Evolutionary conservation across 2,888 invertebrate species (phyloP).

Genomic region (Anthophora plumipes): DNA sequence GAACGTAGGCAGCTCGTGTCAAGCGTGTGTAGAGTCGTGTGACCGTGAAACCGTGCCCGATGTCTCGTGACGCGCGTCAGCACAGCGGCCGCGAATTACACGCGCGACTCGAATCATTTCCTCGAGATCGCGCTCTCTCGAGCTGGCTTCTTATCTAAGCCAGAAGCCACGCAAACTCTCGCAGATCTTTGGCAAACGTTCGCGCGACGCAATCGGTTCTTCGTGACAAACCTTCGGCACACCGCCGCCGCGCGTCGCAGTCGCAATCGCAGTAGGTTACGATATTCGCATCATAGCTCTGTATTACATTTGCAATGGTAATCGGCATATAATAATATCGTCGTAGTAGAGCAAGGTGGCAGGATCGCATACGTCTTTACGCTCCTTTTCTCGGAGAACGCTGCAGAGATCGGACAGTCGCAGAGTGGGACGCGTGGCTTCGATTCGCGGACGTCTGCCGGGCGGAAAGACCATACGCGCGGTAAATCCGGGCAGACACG

Average conservation of each 20-base stretch:
- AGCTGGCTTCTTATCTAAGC: background rate
- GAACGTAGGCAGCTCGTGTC: background rate
- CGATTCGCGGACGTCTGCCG: too few relatives aligned
- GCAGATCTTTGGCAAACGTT: background rate
- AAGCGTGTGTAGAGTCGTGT: too few relatives aligned
- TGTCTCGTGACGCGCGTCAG: background rate
- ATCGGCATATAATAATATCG: conserved; percentile 37
- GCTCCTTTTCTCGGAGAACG: conserved; percentile 1
- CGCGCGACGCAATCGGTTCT: background rate
- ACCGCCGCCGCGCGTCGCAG: too few relatives aligned
- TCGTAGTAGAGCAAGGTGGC: background rate
- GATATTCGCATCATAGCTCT: too few relatives aligned
- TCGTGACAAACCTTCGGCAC: too few relatives aligned
- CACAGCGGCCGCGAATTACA: background rate
- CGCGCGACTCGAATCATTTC: background rate
- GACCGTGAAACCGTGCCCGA: background rate
- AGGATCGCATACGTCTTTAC: too few relatives aligned
- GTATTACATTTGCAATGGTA: conserved; percentile 53
- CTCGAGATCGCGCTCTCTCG: too few relatives aligned
- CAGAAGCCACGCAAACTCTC: background rate
- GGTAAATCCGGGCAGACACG: too few relatives aligned
- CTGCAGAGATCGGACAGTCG: too few relatives aligned
- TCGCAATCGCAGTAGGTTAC: too few relatives aligned
- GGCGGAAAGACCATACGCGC: too few relatives aligned
- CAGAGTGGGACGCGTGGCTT: too few relatives aligned